Base-by-base conservation (phyloP, 2,888 invertebrate species). In the Lypha dubia region DNA sequence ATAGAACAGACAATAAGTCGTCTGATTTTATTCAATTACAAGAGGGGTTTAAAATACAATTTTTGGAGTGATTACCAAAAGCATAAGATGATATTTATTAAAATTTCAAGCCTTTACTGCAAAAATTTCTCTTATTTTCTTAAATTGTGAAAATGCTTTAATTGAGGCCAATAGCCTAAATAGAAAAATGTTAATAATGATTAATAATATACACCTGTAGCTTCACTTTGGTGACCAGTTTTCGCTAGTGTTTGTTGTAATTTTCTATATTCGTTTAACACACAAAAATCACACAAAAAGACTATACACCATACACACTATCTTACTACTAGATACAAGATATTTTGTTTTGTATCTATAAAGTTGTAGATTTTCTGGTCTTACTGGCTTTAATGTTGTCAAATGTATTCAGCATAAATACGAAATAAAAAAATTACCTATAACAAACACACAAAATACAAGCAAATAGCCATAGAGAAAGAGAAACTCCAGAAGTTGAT, bases 171-270 rank as follows among this genome's bases (percentile, higher is more conserved):
- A 44, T n/a, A 76, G 70, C 70, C 63, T 70, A 70, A 70, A 82
- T 70, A 75, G 28, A 62, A 75, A 22, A 75, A 51, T 22, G 44
- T 20, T 71, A 71, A 46, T 60, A 46, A 46, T 38, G n/a, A 49
- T 46, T 73, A 58, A 58, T 58, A 71, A 73, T 58, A 77, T 84
- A 73, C 84, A 84, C 84, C 84, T 84, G 84, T 84, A 81, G 80
- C 76, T 81, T 76, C 38, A 71, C n/a, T 79, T 77, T 76, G 51
- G 68, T 79, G 79, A 80, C 84, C 80, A 84, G 80, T 84, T 84
- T 67, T 73, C 17, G 17, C 46, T 70, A n/a, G 17, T 38, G 22
- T 46, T 22, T 67, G 51, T 49, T n/a, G n/a, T n/a, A n/a, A n/a
- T 49, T 60, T 67, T 46, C 28, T 62, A 38, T 74, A 35, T 51